Evolutionary conservation across 2,113 vertebrate genomes (phyloP).

Genomic region (Nyctibius bracteatus): DNA sequence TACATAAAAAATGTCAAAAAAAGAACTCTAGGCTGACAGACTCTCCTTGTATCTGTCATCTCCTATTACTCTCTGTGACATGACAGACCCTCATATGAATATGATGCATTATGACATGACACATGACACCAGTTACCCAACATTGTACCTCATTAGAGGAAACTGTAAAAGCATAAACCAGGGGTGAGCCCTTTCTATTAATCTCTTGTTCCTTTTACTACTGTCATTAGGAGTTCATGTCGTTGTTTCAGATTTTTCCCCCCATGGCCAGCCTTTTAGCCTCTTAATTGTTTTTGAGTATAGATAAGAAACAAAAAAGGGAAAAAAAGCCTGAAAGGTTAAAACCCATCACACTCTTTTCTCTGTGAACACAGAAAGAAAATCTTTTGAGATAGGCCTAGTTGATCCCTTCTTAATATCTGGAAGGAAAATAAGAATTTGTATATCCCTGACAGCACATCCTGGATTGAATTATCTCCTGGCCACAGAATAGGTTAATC

Average conservation of each 20-base stretch:
- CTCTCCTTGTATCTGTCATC: constrained; percentile 48
- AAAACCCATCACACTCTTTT: neutral
- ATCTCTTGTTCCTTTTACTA: constrained; percentile 37
- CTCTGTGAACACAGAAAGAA: constrained; percentile 42
- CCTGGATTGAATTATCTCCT: constrained; percentile 45
- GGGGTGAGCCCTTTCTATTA: neutral
- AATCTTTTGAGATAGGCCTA: constrained; percentile 38
- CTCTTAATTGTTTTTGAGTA: neutral
- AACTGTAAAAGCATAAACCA: constrained; percentile 1
- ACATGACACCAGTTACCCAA: constrained; percentile 68
- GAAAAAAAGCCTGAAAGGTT: neutral
- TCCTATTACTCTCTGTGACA: constrained; percentile 51
- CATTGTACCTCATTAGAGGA: constrained; percentile 57
- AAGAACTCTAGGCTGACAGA: neutral
- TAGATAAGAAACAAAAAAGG: neutral
- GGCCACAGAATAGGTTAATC: constrained; percentile 34
- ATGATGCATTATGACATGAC: constrained; percentile 50
- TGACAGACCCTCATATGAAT: constrained; percentile 26
- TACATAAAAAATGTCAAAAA: neutral
- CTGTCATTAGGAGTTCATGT: neutral
- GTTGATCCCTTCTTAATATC: constrained; percentile 42
- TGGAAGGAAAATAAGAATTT: constrained; percentile 50
- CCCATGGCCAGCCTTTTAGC: neutral
- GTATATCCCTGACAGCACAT: constrained; percentile 35
- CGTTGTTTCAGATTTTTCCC: neutral